A percentile compares a stretch with the other conserved stretches of the same genome.
Conservation (phyloP, 2,888 invertebrate genomes). For the Dasysyrphus tricinctus region DNA sequence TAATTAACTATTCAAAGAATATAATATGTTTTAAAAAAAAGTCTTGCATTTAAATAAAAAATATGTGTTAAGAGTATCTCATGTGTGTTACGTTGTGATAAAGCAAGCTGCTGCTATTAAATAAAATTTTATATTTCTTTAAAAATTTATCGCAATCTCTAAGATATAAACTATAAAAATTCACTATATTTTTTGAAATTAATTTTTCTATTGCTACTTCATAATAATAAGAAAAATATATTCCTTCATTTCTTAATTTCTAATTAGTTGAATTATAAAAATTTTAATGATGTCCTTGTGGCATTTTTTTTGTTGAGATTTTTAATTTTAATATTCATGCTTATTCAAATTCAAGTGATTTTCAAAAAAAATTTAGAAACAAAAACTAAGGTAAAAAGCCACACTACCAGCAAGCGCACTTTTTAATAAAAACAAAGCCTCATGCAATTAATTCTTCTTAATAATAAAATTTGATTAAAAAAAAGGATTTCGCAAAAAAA, state of each 20-base stretch:
- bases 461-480: conserved; percentile 9
- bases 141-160: conserved; percentile 8
- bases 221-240: conserved; percentile 75
- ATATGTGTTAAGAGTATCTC: not conserved
- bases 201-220: conserved; percentile 57
- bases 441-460: conserved; percentile 51
- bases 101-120: conserved; percentile 16
- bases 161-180: conserved; percentile 1
- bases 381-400: conserved; percentile 38
- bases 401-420: conserved; percentile 27
- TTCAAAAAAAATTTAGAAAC: conserved; percentile 31
- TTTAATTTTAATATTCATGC: conserved; percentile 43
- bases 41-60: not conserved
- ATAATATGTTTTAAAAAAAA: not conserved
- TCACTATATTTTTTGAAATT: conserved; percentile 22
- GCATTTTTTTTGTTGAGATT: conserved; percentile 25
- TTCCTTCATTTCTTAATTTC: conserved; percentile 37
- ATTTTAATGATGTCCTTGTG: conserved; percentile 41
- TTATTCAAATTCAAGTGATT: conserved; percentile 34
- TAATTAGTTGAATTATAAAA: conserved; percentile 20
- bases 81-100: conserved; percentile 27
- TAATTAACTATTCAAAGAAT: not conserved
- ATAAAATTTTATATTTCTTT: conserved; percentile 24
- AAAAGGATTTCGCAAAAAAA: conserved; percentile 38
- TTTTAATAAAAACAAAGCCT: conserved; percentile 22